phyloP scores from a whole-genome alignment of 2,888 invertebrate genomes.

The Drosophila phalerata region DNA sequence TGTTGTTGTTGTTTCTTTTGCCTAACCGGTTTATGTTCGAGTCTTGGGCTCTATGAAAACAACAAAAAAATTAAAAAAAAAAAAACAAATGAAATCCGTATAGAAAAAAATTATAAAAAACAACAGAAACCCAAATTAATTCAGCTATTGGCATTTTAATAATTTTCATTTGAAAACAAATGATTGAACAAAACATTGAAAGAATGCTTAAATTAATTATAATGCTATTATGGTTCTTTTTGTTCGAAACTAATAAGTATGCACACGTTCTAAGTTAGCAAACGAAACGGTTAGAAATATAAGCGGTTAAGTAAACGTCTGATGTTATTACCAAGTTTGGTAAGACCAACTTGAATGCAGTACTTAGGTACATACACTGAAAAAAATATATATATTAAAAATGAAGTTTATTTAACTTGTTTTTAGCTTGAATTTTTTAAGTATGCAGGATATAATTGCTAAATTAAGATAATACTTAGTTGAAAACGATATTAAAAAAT shows the following conservation, averaged over 20 bases:
- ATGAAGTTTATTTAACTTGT: too few relatives aligned
- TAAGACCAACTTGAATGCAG: slow-evolving; percentile 19
- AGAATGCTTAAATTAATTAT: slow-evolving; percentile 59
- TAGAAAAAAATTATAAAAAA: slow-evolving; percentile 27
- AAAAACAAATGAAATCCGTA: slow-evolving; percentile 58
- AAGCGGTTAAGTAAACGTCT: neutral
- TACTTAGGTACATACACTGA: neutral
- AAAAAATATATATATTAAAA: too few relatives aligned
- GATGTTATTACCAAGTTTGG: slow-evolving; percentile 26
- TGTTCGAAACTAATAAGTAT: slow-evolving; percentile 40
- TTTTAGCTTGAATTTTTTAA: too few relatives aligned
- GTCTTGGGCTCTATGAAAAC: slow-evolving; percentile 41
- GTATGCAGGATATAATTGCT: too few relatives aligned
- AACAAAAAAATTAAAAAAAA: slow-evolving; percentile 39
- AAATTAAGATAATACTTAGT: too few relatives aligned
- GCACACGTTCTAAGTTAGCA: slow-evolving; percentile 39
- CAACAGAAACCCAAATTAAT: slow-evolving; percentile 57
- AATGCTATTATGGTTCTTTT: slow-evolving; percentile 48
- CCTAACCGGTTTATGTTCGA: slow-evolving; percentile 68
- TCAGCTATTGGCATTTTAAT: slow-evolving; percentile 64
- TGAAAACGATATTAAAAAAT: too few relatives aligned
- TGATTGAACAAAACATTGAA: slow-evolving; percentile 26
- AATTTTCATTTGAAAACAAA: slow-evolving; percentile 64
- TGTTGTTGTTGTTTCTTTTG: slow-evolving; percentile 24
- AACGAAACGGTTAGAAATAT: slow-evolving; percentile 15